Conservation (phyloP, 30 jellyfish, hydroid and myxozoan genomes). For the Cassiopea xamachana region DNA sequence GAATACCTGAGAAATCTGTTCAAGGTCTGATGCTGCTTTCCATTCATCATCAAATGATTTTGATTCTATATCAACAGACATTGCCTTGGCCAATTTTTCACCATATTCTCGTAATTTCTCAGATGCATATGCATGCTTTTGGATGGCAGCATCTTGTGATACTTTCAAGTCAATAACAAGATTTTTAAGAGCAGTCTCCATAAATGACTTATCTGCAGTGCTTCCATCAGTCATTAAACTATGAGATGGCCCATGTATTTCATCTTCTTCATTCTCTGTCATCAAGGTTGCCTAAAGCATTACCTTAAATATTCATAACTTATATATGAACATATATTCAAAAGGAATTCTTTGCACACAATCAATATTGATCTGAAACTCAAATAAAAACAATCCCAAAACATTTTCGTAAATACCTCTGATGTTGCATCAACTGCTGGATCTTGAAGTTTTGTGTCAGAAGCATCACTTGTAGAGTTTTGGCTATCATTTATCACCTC, state of each 20-base stretch:
- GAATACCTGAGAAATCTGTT: slow-evolving; percentile 68
- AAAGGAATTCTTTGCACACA: no score
- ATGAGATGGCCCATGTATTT: slow-evolving; percentile 7
- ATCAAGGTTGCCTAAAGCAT: background rate
- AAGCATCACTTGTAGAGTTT: background rate
- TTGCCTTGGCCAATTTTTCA: slow-evolving; percentile 67
- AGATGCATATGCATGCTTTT: slow-evolving; percentile 69
- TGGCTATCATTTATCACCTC: background rate
- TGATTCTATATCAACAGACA: slow-evolving; percentile 32
- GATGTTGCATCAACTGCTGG: background rate
- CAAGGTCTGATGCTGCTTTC: slow-evolving; percentile 71
- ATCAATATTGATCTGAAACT: background rate
- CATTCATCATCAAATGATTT: slow-evolving; percentile 62
- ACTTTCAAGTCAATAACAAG: slow-evolving; percentile 32
- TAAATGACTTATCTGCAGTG: slow-evolving; percentile 47
- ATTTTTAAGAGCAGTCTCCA: slow-evolving; percentile 74
- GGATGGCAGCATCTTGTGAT: slow-evolving; percentile 28
- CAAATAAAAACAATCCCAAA: background rate
- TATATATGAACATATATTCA: background rate
- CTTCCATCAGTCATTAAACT: slow-evolving; percentile 8
- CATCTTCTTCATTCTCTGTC: background rate
- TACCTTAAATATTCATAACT: no score
- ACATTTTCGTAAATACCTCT: background rate
- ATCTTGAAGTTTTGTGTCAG: background rate
- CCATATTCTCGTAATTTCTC: slow-evolving; percentile 51